phyloP scores from a whole-genome alignment of 2,888 invertebrate species.

The Acrocera orbiculus region DNA sequence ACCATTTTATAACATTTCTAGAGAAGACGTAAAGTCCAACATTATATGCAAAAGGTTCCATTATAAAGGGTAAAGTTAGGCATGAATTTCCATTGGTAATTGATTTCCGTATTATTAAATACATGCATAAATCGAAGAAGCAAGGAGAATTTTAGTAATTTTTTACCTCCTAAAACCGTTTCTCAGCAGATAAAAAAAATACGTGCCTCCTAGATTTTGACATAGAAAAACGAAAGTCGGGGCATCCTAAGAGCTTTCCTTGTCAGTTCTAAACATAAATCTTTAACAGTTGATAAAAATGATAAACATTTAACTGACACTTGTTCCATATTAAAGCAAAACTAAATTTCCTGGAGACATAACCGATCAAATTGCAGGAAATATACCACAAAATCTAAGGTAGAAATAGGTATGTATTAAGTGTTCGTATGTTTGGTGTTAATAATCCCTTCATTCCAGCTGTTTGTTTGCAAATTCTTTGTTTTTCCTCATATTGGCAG shows the following conservation, averaged over 20 bases:
- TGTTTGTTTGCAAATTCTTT: too few relatives aligned
- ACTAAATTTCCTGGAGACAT: constrained; percentile 13
- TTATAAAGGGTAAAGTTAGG: constrained; percentile 10
- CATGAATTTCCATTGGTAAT: constrained; percentile 12
- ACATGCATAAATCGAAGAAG: constrained; percentile 12
- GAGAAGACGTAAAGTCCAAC: constrained; percentile 4
- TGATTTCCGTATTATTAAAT: constrained; percentile 11
- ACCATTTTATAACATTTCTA: constrained; percentile 8
- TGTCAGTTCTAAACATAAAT: constrained; percentile 6
- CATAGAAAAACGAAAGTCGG: background rate
- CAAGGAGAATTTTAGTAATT: constrained; percentile 7
- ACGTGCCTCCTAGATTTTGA: constrained; percentile 2
- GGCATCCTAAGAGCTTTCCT: constrained; percentile 1
- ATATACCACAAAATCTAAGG: too few relatives aligned
- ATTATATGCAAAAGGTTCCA: constrained; percentile 11
- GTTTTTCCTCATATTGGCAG: too few relatives aligned
- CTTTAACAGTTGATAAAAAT: constrained; percentile 4
- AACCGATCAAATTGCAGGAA: constrained; percentile 16
- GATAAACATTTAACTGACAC: constrained; percentile 13
- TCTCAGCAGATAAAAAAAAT: too few relatives aligned
- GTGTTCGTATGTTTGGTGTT: too few relatives aligned
- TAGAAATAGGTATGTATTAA: too few relatives aligned
- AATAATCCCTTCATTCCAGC: too few relatives aligned
- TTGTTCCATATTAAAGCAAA: constrained; percentile 12
- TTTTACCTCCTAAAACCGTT: too few relatives aligned